Base-by-base conservation (phyloP, 2,797 vertebrate species). In the Tolypeutes matacus region DNA sequence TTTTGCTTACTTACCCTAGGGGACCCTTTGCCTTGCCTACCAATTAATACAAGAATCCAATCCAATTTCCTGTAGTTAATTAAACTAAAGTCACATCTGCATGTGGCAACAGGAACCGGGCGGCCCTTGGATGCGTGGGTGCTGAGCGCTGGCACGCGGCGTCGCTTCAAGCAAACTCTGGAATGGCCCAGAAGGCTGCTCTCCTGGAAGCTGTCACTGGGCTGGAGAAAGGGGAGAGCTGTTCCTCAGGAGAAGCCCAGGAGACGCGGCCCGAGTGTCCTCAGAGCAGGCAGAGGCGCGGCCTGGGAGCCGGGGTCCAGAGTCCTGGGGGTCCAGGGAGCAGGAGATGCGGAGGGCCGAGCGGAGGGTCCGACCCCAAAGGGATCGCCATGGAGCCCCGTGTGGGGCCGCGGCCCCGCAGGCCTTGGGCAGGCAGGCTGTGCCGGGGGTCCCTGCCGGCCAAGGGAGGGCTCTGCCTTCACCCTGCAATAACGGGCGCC, bases 141-240 rank as follows among this genome's bases (percentile, higher is more conserved):
- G 0, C n/a, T 12, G 53, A 51, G 39, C 17, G 0, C 60, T 77
- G 15, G 39, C 62, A 6, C 0, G 0, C 2, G 10, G 17, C n/a
- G 21, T 20, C 21, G 2, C 42, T 9, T 69, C 13, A 31, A 31
- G 39, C 29, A 69, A n/a, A 53, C 69, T 67, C 76, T 39, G 69
- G 21, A 29, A 29, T 36, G n/a, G 39, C 62, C 49, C 34, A 42
- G 17, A 73, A 23, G 4, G 12, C 25, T 6, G 53, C 84, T 83
- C 8, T 69, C 82, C 58, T 60, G 34, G n/a, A 70, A 62, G 39
- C 60, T 25, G 51, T 34, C 53, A 21, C 51, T 17, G 15, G 42
- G 69, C 23, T n/a, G 17, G 8, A 94, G 67, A 56, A 58, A 65
- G 2, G 18, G 46, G 67, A 42, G 3, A 34, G 60, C 18, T 31